Conservation (phyloP, 2,888 invertebrate species). For the Tiphia femorata region DNA sequence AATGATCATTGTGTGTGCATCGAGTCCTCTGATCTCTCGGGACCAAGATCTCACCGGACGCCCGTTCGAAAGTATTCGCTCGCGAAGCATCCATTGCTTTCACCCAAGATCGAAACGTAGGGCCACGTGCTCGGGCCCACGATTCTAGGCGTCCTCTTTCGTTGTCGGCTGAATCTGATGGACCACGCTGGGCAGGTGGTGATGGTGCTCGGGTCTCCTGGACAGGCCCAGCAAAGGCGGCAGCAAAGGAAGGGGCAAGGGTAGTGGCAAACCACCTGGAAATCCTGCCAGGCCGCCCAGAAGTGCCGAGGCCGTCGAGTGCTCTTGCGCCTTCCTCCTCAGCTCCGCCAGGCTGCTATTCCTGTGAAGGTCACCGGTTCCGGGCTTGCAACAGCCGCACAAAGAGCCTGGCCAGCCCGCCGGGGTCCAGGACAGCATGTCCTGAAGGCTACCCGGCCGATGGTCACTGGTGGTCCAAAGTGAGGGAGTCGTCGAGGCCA, state of each 20-base stretch:
- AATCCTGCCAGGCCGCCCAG: slow-evolving; percentile 61
- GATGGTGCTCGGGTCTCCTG: slow-evolving; percentile 68
- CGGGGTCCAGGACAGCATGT: slow-evolving; percentile 65
- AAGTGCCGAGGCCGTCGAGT: slow-evolving; percentile 81
- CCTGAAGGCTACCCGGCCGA: slow-evolving; percentile 60
- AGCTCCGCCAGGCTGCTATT: slow-evolving; percentile 90
- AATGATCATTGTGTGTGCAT: too few species aligned
- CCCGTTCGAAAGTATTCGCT: too few species aligned
- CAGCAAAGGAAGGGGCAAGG: slow-evolving; percentile 70
- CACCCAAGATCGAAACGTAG: too few species aligned
- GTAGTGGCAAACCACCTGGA: slow-evolving; percentile 61
- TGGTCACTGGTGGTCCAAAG: slow-evolving; percentile 70
- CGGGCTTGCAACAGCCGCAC: slow-evolving; percentile 51
- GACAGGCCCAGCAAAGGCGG: slow-evolving; percentile 70
- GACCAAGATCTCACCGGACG: too few species aligned
- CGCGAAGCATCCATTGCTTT: too few species aligned
- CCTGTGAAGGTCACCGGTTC: slow-evolving; percentile 66
- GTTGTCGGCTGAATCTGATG: slow-evolving; percentile 64
- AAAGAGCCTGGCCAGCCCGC: slow-evolving; percentile 61
- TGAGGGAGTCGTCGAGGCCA: slow-evolving; percentile 63
- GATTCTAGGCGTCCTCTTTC: slow-evolving; percentile 62
- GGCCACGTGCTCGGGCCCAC: too few species aligned
- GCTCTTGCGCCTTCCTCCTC: slow-evolving; percentile 93
- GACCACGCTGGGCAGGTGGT: slow-evolving; percentile 64
- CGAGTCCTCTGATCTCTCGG: too few species aligned